Evolutionary conservation across 23 tunicate species (phyloP), one percentile per base, ranked within the genome.

Genomic region (Halocynthia aurantium): DNA sequence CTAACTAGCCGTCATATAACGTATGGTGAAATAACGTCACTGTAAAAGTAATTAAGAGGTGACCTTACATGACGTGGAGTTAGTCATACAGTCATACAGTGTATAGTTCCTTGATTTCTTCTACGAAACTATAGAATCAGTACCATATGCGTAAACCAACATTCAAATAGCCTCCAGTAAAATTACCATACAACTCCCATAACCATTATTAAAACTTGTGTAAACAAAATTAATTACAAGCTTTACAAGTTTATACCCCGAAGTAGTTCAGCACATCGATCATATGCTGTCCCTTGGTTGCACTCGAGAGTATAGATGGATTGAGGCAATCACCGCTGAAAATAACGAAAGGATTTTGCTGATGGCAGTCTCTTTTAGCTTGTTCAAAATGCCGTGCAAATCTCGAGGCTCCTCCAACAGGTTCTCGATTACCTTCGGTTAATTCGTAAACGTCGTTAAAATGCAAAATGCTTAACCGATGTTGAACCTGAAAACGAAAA

Each of bases 381-480:
- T 15, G 22, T 10, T 51, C 57, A 4, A 71, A 71, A 51, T 5
- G 76, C 9, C 9, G 19, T 10, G 85, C 78, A 61, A 93, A 87
- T 18, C 88, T 56, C 7, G 98, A 88, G 5, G 97, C 97, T 7
- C 97, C 95, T 12, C 84, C 97, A 6, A 86, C 87, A 8, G 89
- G 97, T 40, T 82, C 88, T 60, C 69, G 67, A 13, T 69, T 75
- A 17, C 93, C 77, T 19, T 80, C 87, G n/a, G 78, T 49, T 18
- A 93, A 80, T 63, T 93, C 98, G 78, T 93, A 93, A 13, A 93
- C 98, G 78, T 93, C 98, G 73, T 93, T 93, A 80, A 93, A 93
- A 81, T 93, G 98, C 17, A 93, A 63, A 68, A 93, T 77, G 67
- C 78, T 67, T 20, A 90, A 83, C 10, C 22, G 77, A 18, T 78